Evolutionary conservation across 2,888 invertebrate species (phyloP).

Genomic region (Rhamnusium bicolor): DNA sequence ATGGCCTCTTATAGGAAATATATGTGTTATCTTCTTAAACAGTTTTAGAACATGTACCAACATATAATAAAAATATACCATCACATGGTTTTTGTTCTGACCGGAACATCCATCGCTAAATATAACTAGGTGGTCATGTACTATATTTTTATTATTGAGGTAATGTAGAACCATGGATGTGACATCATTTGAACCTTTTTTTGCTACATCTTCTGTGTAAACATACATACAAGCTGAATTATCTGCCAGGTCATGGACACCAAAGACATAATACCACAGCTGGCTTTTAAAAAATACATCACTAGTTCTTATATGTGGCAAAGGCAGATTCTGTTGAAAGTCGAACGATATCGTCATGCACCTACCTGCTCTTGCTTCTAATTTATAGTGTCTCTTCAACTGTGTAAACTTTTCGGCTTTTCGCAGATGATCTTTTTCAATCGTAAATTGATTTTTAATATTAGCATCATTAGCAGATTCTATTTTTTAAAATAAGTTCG

Average conservation of each 20-base stretch:
- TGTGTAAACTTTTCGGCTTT: no score
- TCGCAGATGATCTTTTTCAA: constrained; percentile 35
- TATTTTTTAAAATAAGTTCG: constrained; percentile 28
- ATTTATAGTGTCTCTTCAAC: no score
- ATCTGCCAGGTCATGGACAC: constrained; percentile 30
- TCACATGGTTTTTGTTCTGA: no score
- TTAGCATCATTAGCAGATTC: constrained; percentile 24
- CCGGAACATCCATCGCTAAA: no score
- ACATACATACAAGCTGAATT: constrained; percentile 35
- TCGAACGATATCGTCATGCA: constrained; percentile 36
- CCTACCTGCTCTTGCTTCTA: no score
- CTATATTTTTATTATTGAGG: constrained; percentile 26
- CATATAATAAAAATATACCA: no score
- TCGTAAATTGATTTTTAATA: constrained; percentile 21
- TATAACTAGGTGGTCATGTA: not conserved
- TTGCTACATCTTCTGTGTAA: constrained; percentile 34
- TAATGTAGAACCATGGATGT: constrained; percentile 40
- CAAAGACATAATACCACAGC: constrained; percentile 36
- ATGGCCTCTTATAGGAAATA: no score
- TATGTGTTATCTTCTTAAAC: no score
- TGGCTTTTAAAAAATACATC: constrained; percentile 36
- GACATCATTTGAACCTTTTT: constrained; percentile 41
- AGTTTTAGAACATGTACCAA: no score
- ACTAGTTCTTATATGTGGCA: constrained; percentile 35
- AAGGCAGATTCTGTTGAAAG: constrained; percentile 28